phyloP scores from a whole-genome alignment of 2,888 invertebrate species.

The Chloroclysta siterata region DNA sequence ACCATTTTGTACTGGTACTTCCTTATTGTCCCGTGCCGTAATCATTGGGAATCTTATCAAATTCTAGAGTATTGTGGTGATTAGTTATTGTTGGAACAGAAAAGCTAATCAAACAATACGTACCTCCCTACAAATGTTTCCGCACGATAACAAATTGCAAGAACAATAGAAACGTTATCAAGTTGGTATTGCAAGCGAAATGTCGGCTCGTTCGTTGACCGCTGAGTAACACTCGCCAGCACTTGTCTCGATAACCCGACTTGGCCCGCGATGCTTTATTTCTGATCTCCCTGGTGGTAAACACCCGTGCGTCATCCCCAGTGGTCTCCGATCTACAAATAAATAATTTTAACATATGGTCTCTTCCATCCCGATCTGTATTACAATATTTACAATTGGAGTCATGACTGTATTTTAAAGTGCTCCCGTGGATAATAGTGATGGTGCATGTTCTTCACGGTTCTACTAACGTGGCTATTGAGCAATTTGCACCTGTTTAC shows the following conservation, averaged over 20 bases:
- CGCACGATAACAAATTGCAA: conserved; percentile 51
- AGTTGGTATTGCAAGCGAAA: conserved; percentile 58
- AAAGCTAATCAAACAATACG: conserved; percentile 48
- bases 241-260: conserved; percentile 69
- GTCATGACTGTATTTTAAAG: conserved; percentile 41
- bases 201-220: conserved; percentile 70
- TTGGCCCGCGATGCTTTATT: conserved; percentile 70
- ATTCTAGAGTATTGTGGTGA: conserved; percentile 42
- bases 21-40: conserved; percentile 32
- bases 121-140: conserved; percentile 34
- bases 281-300: conserved; percentile 77
- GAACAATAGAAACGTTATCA: conserved; percentile 72
- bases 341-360: conserved; percentile 66
- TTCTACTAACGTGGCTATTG: conserved; percentile 44
- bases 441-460: conserved; percentile 43
- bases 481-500: conserved; percentile 36
- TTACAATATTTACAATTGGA: conserved; percentile 38
- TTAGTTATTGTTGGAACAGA: conserved; percentile 38
- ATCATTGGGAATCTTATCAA: conserved; percentile 45
- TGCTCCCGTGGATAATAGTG: conserved; percentile 34
- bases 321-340: conserved; percentile 74
- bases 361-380: conserved; percentile 44
- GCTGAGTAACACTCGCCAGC: conserved; percentile 62
- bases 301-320: conserved; percentile 78
- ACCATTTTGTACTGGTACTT: conserved; percentile 18